Evolutionary conservation across 2,113 vertebrate genomes (phyloP).

Genomic region (Typhlomys cinereus): DNA sequence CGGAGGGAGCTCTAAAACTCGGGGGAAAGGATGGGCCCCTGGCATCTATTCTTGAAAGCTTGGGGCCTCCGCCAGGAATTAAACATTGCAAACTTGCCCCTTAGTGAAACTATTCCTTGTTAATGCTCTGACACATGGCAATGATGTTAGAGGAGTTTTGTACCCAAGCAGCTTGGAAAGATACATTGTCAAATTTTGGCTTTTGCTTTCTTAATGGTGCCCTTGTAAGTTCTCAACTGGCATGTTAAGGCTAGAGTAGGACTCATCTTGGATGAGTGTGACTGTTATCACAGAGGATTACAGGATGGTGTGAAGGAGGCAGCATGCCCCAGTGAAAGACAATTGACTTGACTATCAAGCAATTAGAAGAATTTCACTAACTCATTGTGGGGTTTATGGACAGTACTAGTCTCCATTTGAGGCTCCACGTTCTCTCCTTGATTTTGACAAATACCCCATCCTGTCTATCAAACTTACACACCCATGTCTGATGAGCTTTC

Average conservation of each 20-base stretch:
- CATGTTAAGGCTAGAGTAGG: neutral
- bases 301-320: neutral
- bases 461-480: neutral
- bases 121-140: neutral
- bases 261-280: neutral
- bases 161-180: neutral
- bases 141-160: neutral
- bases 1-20: slow-evolving; percentile 70
- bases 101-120: neutral
- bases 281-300: neutral
- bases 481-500: neutral
- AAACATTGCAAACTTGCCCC: neutral
- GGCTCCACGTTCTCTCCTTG: neutral
- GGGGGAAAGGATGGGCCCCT: slow-evolving; percentile 25
- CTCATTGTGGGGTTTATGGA: neutral
- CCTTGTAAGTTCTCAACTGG: neutral
- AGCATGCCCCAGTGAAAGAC: neutral
- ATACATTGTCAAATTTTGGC: neutral
- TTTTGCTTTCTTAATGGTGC: neutral
- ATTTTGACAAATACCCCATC: neutral
- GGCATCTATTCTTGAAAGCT: neutral
- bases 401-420: neutral
- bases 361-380: slow-evolving; percentile 6
- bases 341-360: neutral
- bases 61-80: neutral